These are phyloP conservation scores for Clinocottus analis DNA, from an alignment of 2,113 vertebrate genomes.

Conservation along the genomic window DNA sequence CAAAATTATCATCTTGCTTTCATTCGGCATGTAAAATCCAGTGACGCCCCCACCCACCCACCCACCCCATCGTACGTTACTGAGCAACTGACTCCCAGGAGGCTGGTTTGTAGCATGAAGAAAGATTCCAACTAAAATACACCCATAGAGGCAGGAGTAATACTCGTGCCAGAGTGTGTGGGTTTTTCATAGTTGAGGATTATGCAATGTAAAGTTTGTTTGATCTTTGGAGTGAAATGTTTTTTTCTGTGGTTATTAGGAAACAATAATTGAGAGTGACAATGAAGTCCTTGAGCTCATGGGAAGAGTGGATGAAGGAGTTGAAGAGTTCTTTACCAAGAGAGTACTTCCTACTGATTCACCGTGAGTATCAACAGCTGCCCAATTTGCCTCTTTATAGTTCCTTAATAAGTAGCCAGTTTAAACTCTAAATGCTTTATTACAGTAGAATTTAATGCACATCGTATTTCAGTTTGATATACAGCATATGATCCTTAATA, in stretches of 20 bases:
- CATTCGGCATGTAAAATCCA: conserved; percentile 59
- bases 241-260: conserved; percentile 75
- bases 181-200: conserved; percentile 59
- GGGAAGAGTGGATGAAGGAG: conserved; percentile 90
- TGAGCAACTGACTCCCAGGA: conserved; percentile 74
- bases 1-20: conserved; percentile 61
- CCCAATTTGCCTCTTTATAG: conserved; percentile 1
- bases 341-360: conserved; percentile 87
- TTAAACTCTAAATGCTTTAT: not conserved
- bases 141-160: conserved; percentile 58
- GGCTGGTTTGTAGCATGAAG: conserved; percentile 60
- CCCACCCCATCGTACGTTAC: conserved; percentile 69
- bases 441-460: not conserved
- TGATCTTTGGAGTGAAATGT: conserved; percentile 40
- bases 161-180: conserved; percentile 66
- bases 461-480: conserved; percentile 11
- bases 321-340: conserved; percentile 95
- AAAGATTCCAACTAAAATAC: conserved; percentile 69
- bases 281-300: conserved; percentile 89
- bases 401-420: not conserved
- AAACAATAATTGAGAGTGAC: conserved; percentile 87
- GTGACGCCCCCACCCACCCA: conserved; percentile 53
- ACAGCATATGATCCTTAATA: conserved; percentile 15
- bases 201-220: conserved; percentile 67
- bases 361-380: conserved; percentile 84